phyloP scores from a whole-genome alignment of 2,797 vertebrate species.

The Hydrocynus forskahlii region DNA sequence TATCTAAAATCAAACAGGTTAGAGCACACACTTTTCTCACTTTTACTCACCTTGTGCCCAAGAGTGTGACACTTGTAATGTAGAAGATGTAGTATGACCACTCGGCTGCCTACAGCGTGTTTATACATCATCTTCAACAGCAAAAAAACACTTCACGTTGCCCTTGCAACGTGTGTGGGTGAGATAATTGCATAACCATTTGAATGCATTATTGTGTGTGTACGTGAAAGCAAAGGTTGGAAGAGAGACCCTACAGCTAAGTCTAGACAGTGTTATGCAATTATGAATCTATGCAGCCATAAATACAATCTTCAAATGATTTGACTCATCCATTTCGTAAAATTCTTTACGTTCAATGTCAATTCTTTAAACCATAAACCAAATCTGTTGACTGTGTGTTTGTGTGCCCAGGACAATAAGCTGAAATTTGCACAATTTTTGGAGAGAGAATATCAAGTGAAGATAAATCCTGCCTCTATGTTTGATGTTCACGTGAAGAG shows the following conservation, averaged over 20 bases:
- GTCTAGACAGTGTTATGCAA: conserved; percentile 4
- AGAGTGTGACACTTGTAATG: not conserved
- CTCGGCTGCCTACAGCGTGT: not conserved
- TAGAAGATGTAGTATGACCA: not conserved
- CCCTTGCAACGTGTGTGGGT: not conserved
- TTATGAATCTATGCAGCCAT: not conserved
- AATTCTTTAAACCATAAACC: too few species aligned
- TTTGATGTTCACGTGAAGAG: conserved; percentile 97
- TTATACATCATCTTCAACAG: not conserved
- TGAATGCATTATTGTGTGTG: not conserved
- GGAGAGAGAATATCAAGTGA: conserved; percentile 89
- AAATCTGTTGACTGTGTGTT: not conserved
- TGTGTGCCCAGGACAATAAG: conserved; percentile 89
- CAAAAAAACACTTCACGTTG: not conserved
- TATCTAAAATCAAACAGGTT: conserved; percentile 94
- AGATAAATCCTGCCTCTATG: conserved; percentile 92
- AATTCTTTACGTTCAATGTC: not conserved
- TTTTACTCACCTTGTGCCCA: not conserved
- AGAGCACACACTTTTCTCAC: conserved; percentile 10
- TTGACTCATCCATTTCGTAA: not conserved
- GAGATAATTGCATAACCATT: not conserved
- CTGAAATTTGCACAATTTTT: conserved; percentile 89
- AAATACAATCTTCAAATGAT: not conserved
- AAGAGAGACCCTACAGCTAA: not conserved
- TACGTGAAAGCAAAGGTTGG: not conserved